A percentile compares a stretch with the other conserved stretches of the same genome.
Evolutionary conservation across 2,888 invertebrate genomes (phyloP).

Genomic region (Lamellibrachia satsuma): DNA sequence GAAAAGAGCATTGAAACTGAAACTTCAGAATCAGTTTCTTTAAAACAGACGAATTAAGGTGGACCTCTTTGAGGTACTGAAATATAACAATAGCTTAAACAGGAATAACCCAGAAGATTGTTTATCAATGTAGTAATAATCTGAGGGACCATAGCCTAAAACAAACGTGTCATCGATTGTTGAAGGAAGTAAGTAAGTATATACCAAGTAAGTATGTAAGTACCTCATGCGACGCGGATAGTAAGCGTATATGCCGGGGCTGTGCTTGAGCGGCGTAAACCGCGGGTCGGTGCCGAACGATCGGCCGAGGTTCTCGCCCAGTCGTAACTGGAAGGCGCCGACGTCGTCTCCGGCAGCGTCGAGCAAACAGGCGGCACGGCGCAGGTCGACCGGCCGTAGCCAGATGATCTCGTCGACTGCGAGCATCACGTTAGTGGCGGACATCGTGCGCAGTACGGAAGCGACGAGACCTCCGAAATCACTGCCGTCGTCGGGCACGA

Average conservation of each 20-base stretch:
- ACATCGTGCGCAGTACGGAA: background rate
- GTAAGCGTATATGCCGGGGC: conserved; percentile 18
- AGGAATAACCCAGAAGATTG: too few relatives aligned
- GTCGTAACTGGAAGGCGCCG: conserved; percentile 30
- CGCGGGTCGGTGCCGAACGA: background rate
- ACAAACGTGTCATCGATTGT: too few relatives aligned
- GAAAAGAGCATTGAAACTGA: too few relatives aligned
- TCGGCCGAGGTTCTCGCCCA: conserved; percentile 30
- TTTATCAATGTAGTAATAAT: too few relatives aligned
- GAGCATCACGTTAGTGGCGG: conserved; percentile 24
- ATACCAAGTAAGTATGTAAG: background rate
- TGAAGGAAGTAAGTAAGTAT: too few relatives aligned
- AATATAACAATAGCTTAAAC: too few relatives aligned
- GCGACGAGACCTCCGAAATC: conserved; percentile 20
- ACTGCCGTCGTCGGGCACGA: conserved; percentile 14
- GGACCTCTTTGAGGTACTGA: too few relatives aligned
- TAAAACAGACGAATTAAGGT: too few relatives aligned
- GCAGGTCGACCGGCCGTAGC: conserved; percentile 29
- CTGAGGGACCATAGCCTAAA: too few relatives aligned
- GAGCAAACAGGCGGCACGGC: conserved; percentile 19
- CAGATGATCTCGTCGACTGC: conserved; percentile 37
- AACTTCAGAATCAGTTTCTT: too few relatives aligned
- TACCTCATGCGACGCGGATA: conserved; percentile 26
- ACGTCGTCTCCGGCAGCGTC: conserved; percentile 8
- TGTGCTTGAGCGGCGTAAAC: conserved; percentile 20